Evolutionary conservation across 1,140 invertebrate genomes (phyloP), one percentile per base, ranked within the genome.

Genomic region (Odontomachus brunneus): DNA sequence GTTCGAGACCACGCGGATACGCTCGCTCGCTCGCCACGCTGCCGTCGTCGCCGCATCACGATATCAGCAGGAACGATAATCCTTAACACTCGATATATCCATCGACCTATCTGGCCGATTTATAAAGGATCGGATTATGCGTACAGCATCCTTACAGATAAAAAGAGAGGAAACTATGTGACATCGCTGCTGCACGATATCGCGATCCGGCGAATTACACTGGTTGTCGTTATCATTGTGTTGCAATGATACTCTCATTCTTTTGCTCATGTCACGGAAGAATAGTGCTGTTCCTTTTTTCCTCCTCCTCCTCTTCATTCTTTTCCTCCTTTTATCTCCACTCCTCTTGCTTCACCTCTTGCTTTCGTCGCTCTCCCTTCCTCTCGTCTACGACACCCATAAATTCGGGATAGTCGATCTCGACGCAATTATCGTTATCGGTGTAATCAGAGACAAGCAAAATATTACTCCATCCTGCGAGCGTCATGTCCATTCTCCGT

Each of bases 381-480:
- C 7, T 33, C 33, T 57, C 62, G 19, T 51, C 48, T 44, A 62
- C 69, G 19, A 51, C 53, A 44, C 38, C 55, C 57, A 22, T 73
- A 33, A 57, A 55, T 66, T 22, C 49, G 82, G n/a, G 69, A 80
- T 60, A 78, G 81, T 83, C 83, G 89, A 89, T 89, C 81, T 86
- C 78, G 84, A 87, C 84, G 84, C 75, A 84, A 89, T 89, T 80
- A 82, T 48, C 80, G 66, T 74, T 69, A 66, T 76, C 71, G 72
- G 22, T 74, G 33, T 75, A 57, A 63, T 66, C 81, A 83, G 71
- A 75, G 60, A 65, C 71, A 63, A 75, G 81, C 69, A 75, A 83
- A 75, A 75, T 83, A 75, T 75, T 75, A 83, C 57, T 82, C 71
- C 78, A 53, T 73, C 22, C 71, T 80, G 75, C 65, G 65, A 80